These are phyloP conservation scores for Troglohyphantes excavatus DNA, from an alignment of 2,888 invertebrate species.

Conservation along the genomic window DNA sequence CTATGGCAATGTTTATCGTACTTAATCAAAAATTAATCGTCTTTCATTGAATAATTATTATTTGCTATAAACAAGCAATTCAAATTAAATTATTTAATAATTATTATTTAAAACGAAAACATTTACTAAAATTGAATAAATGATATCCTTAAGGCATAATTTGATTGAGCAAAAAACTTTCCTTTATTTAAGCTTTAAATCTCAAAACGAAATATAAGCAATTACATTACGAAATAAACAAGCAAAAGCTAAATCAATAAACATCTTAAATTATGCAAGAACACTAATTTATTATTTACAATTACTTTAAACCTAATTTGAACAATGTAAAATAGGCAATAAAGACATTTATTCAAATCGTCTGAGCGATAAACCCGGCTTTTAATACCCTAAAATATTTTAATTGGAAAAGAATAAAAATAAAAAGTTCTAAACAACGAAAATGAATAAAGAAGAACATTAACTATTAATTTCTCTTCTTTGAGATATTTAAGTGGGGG, in stretches of 20 bases:
- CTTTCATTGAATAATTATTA: neutral
- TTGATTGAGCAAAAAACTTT: neutral
- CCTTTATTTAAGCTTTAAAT: neutral
- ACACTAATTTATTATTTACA: neutral
- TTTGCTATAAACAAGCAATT: neutral
- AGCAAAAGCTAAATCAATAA: neutral
- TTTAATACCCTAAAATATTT: constrained; percentile 13
- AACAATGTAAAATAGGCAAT: neutral
- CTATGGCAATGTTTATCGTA: too few relatives aligned
- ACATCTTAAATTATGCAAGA: neutral
- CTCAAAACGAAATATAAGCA: neutral
- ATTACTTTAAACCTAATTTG: constrained; percentile 8
- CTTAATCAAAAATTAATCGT: neutral
- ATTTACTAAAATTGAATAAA: neutral
- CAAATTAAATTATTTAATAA: neutral
- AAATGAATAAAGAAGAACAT: constrained; percentile 27
- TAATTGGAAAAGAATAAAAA: constrained; percentile 38
- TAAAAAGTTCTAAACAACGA: constrained; percentile 10
- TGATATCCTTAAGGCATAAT: neutral
- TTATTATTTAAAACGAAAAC: neutral
- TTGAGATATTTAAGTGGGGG: constrained; percentile 3
- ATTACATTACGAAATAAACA: neutral
- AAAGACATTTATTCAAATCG: constrained; percentile 21
- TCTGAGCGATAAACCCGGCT: constrained; percentile 12
- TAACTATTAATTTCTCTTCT: constrained; percentile 18